Evolutionary conservation across 2,888 invertebrate genomes (phyloP).

Genomic region (Dorcus hopei): DNA sequence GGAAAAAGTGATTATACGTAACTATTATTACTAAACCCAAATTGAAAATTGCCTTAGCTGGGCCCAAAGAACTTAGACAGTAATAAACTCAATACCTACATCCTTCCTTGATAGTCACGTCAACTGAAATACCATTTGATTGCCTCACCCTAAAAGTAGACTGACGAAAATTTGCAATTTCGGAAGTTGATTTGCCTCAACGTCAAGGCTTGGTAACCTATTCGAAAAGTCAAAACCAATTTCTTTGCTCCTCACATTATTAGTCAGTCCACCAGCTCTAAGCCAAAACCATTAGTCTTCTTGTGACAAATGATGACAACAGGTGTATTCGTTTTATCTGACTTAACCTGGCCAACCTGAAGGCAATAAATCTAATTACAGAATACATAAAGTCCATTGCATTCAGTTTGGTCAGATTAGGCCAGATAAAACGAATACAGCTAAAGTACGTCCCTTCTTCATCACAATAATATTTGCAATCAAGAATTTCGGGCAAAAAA

Average conservation of each 20-base stretch:
- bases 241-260: constrained; percentile 76
- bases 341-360: no score
- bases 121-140: constrained; percentile 65
- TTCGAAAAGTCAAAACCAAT: constrained; percentile 75
- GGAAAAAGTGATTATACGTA: constrained; percentile 4
- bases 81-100: constrained; percentile 62
- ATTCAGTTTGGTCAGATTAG: no score
- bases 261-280: constrained; percentile 86
- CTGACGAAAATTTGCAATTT: not conserved
- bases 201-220: constrained; percentile 74
- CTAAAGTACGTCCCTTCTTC: constrained; percentile 36
- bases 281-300: constrained; percentile 91
- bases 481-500: no score
- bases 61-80: constrained; percentile 62
- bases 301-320: constrained; percentile 50
- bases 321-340: no score
- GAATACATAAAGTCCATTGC: no score
- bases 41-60: constrained; percentile 86
- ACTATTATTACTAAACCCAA: constrained; percentile 65
- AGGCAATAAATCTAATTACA: no score
- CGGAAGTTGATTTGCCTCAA: constrained; percentile 52
- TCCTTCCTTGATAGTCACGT: constrained; percentile 68
- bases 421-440: no score
- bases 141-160: constrained; percentile 53
- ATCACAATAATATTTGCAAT: constrained; percentile 20